A percentile compares a stretch with the other conserved stretches of the same genome.
Evolutionary conservation across 2,888 invertebrate species (phyloP).

Genomic region (Ceriagrion tenellum): DNA sequence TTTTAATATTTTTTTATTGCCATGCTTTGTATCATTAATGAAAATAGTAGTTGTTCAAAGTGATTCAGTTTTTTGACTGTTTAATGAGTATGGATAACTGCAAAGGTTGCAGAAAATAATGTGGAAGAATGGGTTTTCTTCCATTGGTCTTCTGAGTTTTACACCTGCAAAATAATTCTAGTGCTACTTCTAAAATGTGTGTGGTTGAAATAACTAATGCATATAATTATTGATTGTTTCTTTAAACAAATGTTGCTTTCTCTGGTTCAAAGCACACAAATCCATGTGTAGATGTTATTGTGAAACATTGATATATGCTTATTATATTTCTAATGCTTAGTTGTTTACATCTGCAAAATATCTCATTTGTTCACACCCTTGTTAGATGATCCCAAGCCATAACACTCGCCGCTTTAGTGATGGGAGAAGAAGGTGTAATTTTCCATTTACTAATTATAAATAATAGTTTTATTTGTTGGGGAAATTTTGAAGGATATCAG

Average conservation of each 20-base stretch:
- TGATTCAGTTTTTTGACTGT: neutral
- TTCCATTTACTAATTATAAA: no score
- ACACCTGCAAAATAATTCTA: neutral
- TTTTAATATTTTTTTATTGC: neutral
- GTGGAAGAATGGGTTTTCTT: neutral
- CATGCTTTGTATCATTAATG: no score
- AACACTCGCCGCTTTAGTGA: no score
- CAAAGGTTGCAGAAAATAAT: neutral
- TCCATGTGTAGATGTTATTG: neutral
- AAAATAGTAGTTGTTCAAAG: neutral
- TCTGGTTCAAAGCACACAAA: neutral
- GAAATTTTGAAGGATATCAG: no score
- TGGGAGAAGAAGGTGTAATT: neutral
- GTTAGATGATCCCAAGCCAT: neutral
- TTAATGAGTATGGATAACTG: neutral
- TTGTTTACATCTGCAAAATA: neutral
- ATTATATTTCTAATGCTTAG: neutral
- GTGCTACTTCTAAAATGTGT: neutral
- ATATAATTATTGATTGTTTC: neutral
- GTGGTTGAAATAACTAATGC: neutral
- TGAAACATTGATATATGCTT: neutral
- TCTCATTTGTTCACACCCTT: neutral
- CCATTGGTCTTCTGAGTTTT: neutral
- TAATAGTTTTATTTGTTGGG: no score
- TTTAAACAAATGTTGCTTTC: neutral